These are phyloP conservation scores for Hippolais icterina DNA, from an alignment of 2,113 vertebrate species.

Conservation along the genomic window DNA sequence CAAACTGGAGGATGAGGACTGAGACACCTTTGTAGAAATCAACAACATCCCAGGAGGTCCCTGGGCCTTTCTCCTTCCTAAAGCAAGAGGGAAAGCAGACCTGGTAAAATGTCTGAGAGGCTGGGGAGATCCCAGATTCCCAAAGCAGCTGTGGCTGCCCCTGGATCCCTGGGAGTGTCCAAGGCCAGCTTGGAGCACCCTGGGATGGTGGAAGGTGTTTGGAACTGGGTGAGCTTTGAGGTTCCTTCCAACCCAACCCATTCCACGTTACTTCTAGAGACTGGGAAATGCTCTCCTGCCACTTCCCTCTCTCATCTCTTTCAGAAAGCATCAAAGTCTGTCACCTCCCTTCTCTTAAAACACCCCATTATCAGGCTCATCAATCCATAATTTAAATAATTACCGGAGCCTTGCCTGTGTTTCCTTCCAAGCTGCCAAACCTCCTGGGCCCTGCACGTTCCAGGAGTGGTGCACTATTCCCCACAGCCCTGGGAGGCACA, in stretches of 20 bases:
- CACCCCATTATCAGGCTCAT: slow-evolving; percentile 19
- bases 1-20: accelerated
- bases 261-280: not conserved
- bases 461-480: not conserved
- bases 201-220: not conserved
- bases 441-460: not conserved
- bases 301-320: not conserved
- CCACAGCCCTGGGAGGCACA: not conserved
- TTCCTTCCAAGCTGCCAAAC: not conserved
- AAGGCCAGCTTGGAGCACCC: not conserved
- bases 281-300: not conserved
- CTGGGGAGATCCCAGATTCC: not conserved
- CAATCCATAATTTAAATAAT: slow-evolving; percentile 17
- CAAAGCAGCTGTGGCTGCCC: not conserved
- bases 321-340: not conserved
- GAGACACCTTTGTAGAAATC: accelerated
- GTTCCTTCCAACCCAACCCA: not conserved
- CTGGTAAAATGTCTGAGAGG: not conserved
- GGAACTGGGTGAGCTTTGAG: not conserved
- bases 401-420: not conserved
- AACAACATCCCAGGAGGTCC: accelerated
- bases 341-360: slow-evolving; percentile 11
- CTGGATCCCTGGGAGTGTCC: not conserved
- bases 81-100: not conserved
- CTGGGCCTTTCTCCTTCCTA: not conserved